Evolutionary conservation across 2,888 invertebrate genomes (phyloP).

Genomic region (Anaspis maculata): DNA sequence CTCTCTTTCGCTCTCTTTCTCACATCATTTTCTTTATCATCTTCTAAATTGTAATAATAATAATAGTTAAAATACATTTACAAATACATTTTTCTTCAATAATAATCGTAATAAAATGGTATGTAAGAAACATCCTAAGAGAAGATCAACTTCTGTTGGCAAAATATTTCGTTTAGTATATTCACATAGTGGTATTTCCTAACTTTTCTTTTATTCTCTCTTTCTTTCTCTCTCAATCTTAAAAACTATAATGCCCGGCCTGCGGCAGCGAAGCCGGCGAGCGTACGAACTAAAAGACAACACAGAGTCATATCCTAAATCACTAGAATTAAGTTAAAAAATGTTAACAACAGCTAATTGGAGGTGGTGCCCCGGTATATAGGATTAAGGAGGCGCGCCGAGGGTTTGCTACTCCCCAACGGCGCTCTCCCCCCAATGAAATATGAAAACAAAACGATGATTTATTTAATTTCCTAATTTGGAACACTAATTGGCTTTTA

Average conservation of each 20-base stretch:
- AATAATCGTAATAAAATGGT: too few species aligned
- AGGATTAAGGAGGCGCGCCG: too few species aligned
- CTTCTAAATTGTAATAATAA: constrained; percentile 30
- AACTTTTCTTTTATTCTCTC: constrained; percentile 25
- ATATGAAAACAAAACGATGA: constrained; percentile 10
- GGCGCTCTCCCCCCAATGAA: too few species aligned
- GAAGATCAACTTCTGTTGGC: constrained; percentile 36
- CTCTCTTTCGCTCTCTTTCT: too few species aligned
- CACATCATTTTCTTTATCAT: too few species aligned
- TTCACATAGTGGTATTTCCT: constrained; percentile 23
- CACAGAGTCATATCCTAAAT: constrained; percentile 15
- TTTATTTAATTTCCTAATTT: constrained; percentile 14
- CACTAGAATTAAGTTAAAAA: constrained; percentile 16
- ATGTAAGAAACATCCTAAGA: constrained; percentile 26
- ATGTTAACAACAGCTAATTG: constrained; percentile 9
- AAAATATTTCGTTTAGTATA: constrained; percentile 29
- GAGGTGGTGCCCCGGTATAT: too few species aligned
- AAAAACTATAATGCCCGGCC: constrained; percentile 22
- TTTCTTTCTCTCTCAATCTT: too few species aligned
- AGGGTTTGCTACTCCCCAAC: too few species aligned
- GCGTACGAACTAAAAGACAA: constrained; percentile 29
- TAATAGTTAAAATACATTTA: constrained; percentile 34
- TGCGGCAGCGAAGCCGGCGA: constrained; percentile 31
- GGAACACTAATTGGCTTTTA: constrained; percentile 11
- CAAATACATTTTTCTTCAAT: constrained; percentile 25